Conservation (phyloP, 2,888 invertebrate genomes). For the Pseudococcus viburni region DNA sequence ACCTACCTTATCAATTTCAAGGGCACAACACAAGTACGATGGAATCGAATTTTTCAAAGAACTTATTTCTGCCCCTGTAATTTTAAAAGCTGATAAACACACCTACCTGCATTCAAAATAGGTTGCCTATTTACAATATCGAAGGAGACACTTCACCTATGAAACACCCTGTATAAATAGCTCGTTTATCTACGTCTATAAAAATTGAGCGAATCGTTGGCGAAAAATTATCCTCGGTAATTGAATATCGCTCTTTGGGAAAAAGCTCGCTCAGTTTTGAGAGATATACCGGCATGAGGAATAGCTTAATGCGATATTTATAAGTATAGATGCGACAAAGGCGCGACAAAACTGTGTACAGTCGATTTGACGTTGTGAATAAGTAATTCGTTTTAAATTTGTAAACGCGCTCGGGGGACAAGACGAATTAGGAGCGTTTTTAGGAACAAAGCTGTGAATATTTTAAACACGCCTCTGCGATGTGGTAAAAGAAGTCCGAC, state of each 20-base stretch:
- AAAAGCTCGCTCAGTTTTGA: background rate
- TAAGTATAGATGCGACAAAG: slow-evolving; percentile 37
- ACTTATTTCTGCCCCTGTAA: too few relatives aligned
- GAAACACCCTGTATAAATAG: background rate
- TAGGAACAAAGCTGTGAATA: slow-evolving; percentile 47
- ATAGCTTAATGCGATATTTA: slow-evolving; percentile 15
- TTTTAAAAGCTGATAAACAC: too few relatives aligned
- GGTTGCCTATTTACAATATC: too few relatives aligned
- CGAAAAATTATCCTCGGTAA: slow-evolving; percentile 17
- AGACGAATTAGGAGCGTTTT: slow-evolving; percentile 26
- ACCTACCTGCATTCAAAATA: too few relatives aligned
- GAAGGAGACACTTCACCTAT: too few relatives aligned
- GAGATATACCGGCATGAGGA: background rate
- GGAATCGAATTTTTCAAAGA: too few relatives aligned
- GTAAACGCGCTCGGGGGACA: slow-evolving; percentile 36
- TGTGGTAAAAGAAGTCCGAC: slow-evolving; percentile 35
- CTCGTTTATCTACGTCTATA: background rate
- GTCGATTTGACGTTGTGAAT: slow-evolving; percentile 54
- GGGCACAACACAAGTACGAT: too few relatives aligned
- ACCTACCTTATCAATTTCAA: too few relatives aligned
- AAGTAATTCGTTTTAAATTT: slow-evolving; percentile 37
- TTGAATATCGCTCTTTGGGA: slow-evolving; percentile 22
- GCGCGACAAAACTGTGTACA: slow-evolving; percentile 50
- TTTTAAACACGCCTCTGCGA: slow-evolving; percentile 30
- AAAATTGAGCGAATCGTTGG: slow-evolving; percentile 11